A percentile compares a stretch with the other conserved stretches of the same genome.
Evolutionary conservation across 2,797 vertebrate genomes (phyloP).

Genomic region (Argya squamiceps): DNA sequence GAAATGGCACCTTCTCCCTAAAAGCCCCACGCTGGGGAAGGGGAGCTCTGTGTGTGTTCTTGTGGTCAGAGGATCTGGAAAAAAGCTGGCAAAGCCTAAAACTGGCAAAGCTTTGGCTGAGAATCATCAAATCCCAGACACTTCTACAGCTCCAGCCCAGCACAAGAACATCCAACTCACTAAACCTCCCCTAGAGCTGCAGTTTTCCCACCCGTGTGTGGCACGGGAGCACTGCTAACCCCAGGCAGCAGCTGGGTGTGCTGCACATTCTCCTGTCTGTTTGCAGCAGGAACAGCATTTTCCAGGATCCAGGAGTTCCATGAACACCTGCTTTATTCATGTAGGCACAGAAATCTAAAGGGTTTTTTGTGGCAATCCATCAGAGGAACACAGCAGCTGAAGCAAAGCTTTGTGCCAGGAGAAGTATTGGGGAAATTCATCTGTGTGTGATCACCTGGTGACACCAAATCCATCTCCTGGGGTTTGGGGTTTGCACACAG

Average conservation of each 20-base stretch:
- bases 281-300: not conserved
- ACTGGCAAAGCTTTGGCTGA: not conserved
- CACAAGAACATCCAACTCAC: not conserved
- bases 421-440: fast-evolving
- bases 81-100: not conserved
- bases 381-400: not conserved
- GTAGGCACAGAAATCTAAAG: not conserved
- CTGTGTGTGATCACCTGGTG: not conserved
- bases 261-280: not conserved
- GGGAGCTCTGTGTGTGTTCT: not conserved
- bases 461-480: not conserved
- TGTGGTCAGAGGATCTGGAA: not conserved
- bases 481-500: not conserved
- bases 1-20: not conserved
- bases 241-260: not conserved
- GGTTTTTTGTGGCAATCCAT: not conserved
- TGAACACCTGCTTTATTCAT: fast-evolving
- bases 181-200: not conserved
- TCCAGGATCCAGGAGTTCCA: fast-evolving
- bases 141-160: not conserved
- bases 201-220: not conserved
- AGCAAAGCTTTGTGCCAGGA: not conserved
- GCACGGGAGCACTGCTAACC: not conserved
- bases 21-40: fast-evolving
- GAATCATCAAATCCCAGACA: not conserved